Conservation (phyloP, 1,140 invertebrate species). For the Cotesia vestalis region DNA sequence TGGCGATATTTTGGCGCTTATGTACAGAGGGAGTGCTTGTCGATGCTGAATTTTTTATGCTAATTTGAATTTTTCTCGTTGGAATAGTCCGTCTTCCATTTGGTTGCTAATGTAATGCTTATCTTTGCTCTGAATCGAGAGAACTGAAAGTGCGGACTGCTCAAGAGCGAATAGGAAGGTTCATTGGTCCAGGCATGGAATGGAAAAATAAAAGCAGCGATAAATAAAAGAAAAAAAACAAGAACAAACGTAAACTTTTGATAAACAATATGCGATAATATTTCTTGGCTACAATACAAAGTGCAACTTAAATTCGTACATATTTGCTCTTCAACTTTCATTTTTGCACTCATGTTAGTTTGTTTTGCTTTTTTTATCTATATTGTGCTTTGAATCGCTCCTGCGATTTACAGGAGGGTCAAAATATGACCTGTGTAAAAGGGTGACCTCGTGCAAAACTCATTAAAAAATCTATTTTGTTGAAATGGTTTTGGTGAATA, state of each 20-base stretch:
- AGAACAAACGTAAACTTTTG: conserved; percentile 26
- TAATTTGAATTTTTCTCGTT: background rate
- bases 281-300: conserved; percentile 63
- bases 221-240: conserved; percentile 34
- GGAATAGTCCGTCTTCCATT: conserved; percentile 24
- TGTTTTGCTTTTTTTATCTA: conserved; percentile 34
- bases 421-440: conserved; percentile 27
- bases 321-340: background rate
- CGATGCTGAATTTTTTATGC: background rate
- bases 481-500: conserved; percentile 41
- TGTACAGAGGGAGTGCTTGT: background rate
- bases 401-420: conserved; percentile 18
- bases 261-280: conserved; percentile 31
- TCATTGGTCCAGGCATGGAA: conserved; percentile 21
- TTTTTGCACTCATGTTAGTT: conserved; percentile 54
- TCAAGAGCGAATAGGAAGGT: background rate
- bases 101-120: conserved; percentile 41
- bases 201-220: conserved; percentile 33
- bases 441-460: conserved; percentile 31
- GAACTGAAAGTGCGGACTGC: no score
- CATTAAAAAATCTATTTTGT: conserved; percentile 54
- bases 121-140: conserved; percentile 46
- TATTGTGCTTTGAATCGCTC: conserved; percentile 7
- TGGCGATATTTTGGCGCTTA: background rate
- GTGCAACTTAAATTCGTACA: conserved; percentile 50